phyloP scores from a whole-genome alignment of 1,140 invertebrate genomes.

The Diploscapter pachys region DNA sequence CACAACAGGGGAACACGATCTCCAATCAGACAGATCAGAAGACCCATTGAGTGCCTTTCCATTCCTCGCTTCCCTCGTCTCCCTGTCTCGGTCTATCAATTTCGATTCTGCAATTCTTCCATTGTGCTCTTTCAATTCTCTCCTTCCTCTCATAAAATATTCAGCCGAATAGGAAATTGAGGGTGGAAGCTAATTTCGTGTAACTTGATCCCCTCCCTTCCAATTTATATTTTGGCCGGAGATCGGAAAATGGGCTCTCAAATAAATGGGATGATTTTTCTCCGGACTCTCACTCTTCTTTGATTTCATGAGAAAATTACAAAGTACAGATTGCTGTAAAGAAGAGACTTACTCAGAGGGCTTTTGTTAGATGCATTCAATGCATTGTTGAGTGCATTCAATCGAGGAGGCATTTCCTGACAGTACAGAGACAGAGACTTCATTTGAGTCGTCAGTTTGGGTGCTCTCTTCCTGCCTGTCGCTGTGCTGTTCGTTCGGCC shows the following conservation, averaged over 20 bases:
- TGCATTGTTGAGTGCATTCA: constrained; percentile 16
- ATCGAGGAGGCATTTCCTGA: constrained; percentile 56
- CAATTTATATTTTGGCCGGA: constrained; percentile 9
- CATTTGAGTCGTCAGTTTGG: constrained; percentile 58
- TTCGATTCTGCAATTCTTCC: constrained; percentile 20
- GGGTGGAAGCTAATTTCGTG: no score
- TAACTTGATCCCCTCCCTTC: no score
- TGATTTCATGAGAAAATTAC: no score
- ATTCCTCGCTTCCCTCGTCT: no score
- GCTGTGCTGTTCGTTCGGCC: constrained; percentile 13
- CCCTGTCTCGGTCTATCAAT: background rate
- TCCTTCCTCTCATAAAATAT: no score
- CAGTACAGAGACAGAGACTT: constrained; percentile 57
- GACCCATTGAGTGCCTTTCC: constrained; percentile 15
- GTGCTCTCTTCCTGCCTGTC: constrained; percentile 43
- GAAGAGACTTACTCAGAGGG: constrained; percentile 20
- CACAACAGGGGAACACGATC: constrained; percentile 26
- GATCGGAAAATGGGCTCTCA: background rate
- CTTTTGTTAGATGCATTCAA: constrained; percentile 3
- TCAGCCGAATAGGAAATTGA: no score
- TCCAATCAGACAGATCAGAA: constrained; percentile 30
- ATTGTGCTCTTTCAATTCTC: no score
- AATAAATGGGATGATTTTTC: constrained; percentile 1
- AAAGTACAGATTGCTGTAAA: no score
- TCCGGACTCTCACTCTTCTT: no score